Evolutionary conservation across 2,888 invertebrate species (phyloP).

Genomic region (Mimachlamys varia): DNA sequence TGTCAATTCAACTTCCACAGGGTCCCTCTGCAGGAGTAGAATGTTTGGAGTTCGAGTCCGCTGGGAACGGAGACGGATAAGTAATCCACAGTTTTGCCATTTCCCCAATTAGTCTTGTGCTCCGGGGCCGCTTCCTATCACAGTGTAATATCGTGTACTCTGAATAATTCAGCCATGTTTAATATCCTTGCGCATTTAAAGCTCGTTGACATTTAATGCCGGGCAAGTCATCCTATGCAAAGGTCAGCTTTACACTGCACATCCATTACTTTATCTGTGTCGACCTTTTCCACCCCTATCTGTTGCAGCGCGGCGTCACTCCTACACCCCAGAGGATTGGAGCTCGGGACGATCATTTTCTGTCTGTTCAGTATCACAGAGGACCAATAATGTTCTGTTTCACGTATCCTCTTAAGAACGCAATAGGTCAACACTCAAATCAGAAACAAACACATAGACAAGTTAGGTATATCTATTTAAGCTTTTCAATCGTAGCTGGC

Average conservation of each 20-base stretch:
- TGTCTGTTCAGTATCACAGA: too few relatives aligned
- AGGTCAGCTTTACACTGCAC: conserved; percentile 31
- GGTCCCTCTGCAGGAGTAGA: neutral
- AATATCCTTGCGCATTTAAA: conserved; percentile 36
- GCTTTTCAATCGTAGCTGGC: too few relatives aligned
- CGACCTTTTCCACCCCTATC: conserved; percentile 7
- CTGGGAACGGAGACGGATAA: neutral
- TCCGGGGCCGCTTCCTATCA: conserved; percentile 3
- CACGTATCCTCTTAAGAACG: neutral
- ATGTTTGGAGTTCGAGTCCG: conserved; percentile 24
- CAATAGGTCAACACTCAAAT: neutral
- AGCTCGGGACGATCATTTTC: neutral
- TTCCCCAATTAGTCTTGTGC: conserved; percentile 33
- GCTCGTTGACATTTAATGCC: conserved; percentile 33
- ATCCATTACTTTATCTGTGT: conserved; percentile 1
- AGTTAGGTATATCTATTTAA: too few relatives aligned
- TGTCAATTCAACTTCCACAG: neutral
- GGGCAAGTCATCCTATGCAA: neutral
- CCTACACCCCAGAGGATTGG: neutral
- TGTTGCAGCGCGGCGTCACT: neutral
- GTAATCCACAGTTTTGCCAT: conserved; percentile 19
- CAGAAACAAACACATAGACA: too few relatives aligned
- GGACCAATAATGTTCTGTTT: neutral
- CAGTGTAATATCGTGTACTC: neutral
- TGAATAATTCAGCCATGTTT: neutral